phyloP scores from a whole-genome alignment of 2,888 invertebrate species.

The Amblyjoppa fuscipennis region DNA sequence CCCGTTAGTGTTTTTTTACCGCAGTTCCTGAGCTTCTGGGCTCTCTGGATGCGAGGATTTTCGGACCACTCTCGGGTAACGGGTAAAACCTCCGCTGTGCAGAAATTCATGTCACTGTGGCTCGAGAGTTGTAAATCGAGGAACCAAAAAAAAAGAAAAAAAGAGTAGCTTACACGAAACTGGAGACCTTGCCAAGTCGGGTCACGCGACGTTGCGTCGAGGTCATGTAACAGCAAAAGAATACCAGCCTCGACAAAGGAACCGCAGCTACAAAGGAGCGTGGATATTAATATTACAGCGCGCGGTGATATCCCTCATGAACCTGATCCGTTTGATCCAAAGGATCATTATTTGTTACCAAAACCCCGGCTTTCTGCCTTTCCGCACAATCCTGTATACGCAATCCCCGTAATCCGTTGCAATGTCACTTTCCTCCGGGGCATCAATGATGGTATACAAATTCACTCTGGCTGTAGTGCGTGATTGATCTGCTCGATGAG shows the following conservation, averaged over 20 bases:
- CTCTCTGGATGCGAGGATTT: slow-evolving; percentile 27
- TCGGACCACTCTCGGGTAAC: neutral
- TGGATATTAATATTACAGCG: slow-evolving; percentile 4
- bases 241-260: neutral
- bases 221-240: neutral
- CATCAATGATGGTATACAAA: neutral
- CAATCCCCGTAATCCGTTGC: neutral
- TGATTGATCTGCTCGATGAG: slow-evolving; percentile 24
- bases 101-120: neutral
- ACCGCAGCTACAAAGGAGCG: neutral
- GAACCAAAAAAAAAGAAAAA: neutral
- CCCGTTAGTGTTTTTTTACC: slow-evolving; percentile 29
- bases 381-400: neutral
- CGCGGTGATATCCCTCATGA: neutral
- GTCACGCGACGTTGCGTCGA: neutral
- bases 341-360: neutral
- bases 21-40: slow-evolving; percentile 28
- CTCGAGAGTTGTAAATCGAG: neutral
- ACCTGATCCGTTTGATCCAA: neutral
- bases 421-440: neutral
- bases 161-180: neutral
- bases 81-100: neutral
- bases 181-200: slow-evolving; percentile 14
- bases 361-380: neutral
- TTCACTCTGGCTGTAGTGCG: neutral